A percentile compares a stretch with the other conserved stretches of the same genome.
These are phyloP conservation scores for Riparia riparia DNA, from an alignment of 2,113 vertebrate species.

Conservation along the genomic window DNA sequence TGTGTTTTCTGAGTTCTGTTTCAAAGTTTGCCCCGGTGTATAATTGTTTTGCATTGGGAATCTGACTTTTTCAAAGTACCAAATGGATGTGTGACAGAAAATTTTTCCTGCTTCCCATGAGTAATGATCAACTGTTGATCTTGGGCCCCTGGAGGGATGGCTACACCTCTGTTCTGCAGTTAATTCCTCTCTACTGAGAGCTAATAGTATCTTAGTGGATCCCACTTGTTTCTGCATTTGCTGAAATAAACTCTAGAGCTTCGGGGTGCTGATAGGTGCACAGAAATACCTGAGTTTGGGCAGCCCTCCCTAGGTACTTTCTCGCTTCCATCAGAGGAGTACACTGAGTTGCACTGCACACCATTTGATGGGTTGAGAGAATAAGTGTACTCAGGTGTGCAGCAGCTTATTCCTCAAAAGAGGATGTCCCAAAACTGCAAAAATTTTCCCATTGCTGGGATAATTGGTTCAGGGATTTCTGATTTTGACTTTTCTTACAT, in stretches of 20 bases:
- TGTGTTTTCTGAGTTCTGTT: not conserved
- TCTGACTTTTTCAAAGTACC: not conserved
- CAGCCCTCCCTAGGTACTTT: not conserved
- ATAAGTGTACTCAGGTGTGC: rapidly evolving
- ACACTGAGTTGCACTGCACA: not conserved
- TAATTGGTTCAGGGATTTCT: not conserved
- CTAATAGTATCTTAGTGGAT: not conserved
- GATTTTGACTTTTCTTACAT: not conserved
- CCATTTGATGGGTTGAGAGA: not conserved
- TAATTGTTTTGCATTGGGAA: not conserved
- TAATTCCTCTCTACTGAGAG: not conserved
- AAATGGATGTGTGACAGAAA: not conserved
- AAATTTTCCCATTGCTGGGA: not conserved
- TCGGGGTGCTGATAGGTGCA: not conserved
- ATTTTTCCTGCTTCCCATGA: not conserved
- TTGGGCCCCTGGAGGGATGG: not conserved
- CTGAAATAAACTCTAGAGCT: not conserved
- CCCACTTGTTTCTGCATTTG: not conserved
- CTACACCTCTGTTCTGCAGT: not conserved
- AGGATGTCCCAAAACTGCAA: not conserved
- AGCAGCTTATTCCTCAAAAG: not conserved
- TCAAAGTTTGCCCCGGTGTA: not conserved
- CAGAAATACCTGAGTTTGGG: not conserved
- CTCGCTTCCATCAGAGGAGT: not conserved
- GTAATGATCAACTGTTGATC: not conserved